Base-by-base conservation (phyloP, 2,113 vertebrate genomes). In the Hystrix cristata region DNA sequence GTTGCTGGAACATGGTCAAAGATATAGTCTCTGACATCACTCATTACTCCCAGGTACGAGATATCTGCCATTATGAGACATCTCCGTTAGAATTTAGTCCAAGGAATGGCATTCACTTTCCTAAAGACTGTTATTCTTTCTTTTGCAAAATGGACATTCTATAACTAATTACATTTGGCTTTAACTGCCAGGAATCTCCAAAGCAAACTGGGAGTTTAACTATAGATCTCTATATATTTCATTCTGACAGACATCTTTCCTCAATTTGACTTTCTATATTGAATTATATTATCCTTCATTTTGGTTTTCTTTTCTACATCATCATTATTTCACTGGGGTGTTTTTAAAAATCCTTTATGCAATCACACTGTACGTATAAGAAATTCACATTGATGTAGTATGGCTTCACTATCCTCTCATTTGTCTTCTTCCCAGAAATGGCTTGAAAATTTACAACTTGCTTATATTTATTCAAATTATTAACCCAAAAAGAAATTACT, bases 161-260 rank as follows among this genome's bases (percentile, higher is more conserved):
- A 55, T 71, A 87, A 74, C 57, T 96, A 90, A 87, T 59, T 78
- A 91, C 80, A 91, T 91, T 96, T 55, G 51, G 69, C 53, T 69
- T 80, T 87, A 87, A 57, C 21, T 81, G 53, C 60, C 38, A 83
- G 23, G n/a, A 89, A 81, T 29, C 65, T 86, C 89, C 46, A 48
- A 94, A 57, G 23, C 65, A 89, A 88, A 93, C 46, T n/a, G 80
- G 38, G 43, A 57, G 18, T n/a, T 74, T 92, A 64, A 78, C 16
- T 51, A 34, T n/a, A 55, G 8, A 29, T 85, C 62, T 62, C 48
- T 19, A 1, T 8, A 7, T 48, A 71, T 62, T 76, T 87, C n/a
- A 16, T 81, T 84, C 51, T 34, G 5, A 59, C 62, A 87, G 76
- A 67, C 15, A 86, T 67, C 43, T 79, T 55, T 59, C 57, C 82